phyloP scores from a whole-genome alignment of 2,888 invertebrate genomes.

The Anarsia innoxiella region DNA sequence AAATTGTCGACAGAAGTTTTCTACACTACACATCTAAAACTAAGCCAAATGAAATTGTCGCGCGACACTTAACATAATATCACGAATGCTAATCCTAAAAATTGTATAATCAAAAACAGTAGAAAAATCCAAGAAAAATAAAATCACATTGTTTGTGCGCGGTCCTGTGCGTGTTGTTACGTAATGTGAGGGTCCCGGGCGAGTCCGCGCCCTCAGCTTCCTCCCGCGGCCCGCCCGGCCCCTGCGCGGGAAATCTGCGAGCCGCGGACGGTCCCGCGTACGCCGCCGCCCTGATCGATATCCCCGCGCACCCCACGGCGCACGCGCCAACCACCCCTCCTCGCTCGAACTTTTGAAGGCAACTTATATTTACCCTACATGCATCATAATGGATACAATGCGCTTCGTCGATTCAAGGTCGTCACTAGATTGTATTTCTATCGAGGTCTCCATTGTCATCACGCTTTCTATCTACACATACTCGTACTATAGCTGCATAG shows the following conservation, averaged over 20 bases:
- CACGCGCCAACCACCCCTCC: slow-evolving; percentile 11
- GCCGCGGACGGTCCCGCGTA: slow-evolving; percentile 13
- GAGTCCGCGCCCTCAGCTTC: slow-evolving; percentile 40
- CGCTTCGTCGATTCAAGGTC: slow-evolving; percentile 44
- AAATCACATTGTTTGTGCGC: slow-evolving; percentile 76
- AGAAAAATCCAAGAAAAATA: slow-evolving; percentile 64
- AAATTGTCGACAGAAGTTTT: slow-evolving; percentile 30
- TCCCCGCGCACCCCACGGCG: slow-evolving; percentile 22
- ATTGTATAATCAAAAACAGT: slow-evolving; percentile 69
- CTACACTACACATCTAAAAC: slow-evolving; percentile 52
- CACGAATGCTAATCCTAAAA: slow-evolving; percentile 64
- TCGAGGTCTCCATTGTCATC: no score
- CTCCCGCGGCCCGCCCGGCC: slow-evolving; percentile 29
- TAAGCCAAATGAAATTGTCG: slow-evolving; percentile 40
- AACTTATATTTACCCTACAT: slow-evolving; percentile 40
- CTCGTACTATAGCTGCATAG: no score
- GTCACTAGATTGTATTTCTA: no score
- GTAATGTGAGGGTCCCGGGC: slow-evolving; percentile 65
- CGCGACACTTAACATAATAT: slow-evolving; percentile 62
- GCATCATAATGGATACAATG: slow-evolving; percentile 31
- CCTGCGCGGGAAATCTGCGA: slow-evolving; percentile 18
- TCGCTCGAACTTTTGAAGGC: slow-evolving; percentile 1
- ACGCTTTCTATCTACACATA: no score
- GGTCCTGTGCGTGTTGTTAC: slow-evolving; percentile 74
- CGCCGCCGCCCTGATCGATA: slow-evolving; percentile 26